Evolutionary conservation across 2,113 vertebrate genomes (phyloP), one percentile per base, ranked within the genome.

Genomic region (Alouatta palliata): DNA sequence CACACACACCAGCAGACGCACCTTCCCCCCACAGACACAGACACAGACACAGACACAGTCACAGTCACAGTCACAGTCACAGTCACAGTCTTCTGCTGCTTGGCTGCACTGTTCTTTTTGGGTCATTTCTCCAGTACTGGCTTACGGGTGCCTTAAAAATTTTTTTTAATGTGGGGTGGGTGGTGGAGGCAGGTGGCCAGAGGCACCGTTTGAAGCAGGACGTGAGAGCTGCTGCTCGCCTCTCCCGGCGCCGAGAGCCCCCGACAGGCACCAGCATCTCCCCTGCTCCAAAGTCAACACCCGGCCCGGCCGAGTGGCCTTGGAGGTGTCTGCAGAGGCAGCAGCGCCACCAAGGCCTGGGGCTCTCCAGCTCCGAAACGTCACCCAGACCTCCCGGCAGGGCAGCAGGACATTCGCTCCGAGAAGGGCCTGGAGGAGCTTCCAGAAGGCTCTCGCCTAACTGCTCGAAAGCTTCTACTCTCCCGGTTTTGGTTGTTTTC

Each of bases 341-440:
- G 45, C 61, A 14, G 30, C 1, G 56, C 92, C 61, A 32, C 32
- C 45, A 54, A 58, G 27, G 23, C 8, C 1, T n/a, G 27, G 7
- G 21, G 49, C 45, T 20, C 0, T 10, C 19, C 3, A 4, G 1
- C 2, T 27, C 20, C 21, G 35, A 30, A 47, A 13, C 19, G 40
- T 6, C 47, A 21, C 2, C n/a, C 25, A 2, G 12, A n/a, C 21
- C 9, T 16, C 37, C 45, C 49, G 0, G 45, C 12, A 0, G 37
- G 5, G 0, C 0, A 3, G 52, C 0, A 17, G 14, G 40, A 1
- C 2, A 21, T 20, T 8, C 7, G 7, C 27, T 14, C 61, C 2
- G 0, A 14, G 61, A 64, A 12, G 61, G 61, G 27, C 12, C 61
- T 6, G 2, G 12, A 64, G 27, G 61, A 13, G 27, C 61, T 6